Conservation (phyloP, 2,888 invertebrate genomes). For the Drosophila borborema region DNA sequence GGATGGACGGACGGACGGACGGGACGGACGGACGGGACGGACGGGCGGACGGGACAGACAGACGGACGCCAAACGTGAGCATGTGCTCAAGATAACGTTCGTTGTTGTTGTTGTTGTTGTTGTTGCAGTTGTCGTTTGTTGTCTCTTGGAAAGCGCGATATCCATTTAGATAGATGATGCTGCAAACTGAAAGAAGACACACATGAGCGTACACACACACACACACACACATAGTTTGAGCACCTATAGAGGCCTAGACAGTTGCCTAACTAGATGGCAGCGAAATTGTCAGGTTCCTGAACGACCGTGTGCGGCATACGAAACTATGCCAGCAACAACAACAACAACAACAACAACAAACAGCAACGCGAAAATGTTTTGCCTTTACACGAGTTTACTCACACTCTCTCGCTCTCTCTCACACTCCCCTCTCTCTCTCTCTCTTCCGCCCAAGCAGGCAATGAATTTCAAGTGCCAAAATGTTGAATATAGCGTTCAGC, state of each 20-base stretch:
- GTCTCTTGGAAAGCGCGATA: constrained; percentile 57
- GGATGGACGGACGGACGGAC: not conserved
- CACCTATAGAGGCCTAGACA: constrained; percentile 19
- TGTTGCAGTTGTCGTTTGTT: constrained; percentile 27
- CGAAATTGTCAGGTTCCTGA: constrained; percentile 58
- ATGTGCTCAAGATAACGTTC: constrained; percentile 57
- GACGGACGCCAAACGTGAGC: constrained; percentile 33
- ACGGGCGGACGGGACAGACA: not conserved
- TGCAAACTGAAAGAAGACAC: constrained; percentile 45
- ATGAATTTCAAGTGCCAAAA: constrained; percentile 65
- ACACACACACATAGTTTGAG: not conserved
- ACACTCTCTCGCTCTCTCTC: not conserved
- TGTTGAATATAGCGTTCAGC: constrained; percentile 11
- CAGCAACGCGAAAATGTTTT: constrained; percentile 14
- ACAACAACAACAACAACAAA: constrained; percentile 3
- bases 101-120: constrained; percentile 31
- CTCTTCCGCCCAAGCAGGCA: constrained; percentile 32
- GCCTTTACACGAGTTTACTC: not conserved
- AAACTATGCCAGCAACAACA: constrained; percentile 29
- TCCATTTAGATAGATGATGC: constrained; percentile 76
- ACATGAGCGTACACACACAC: constrained; percentile 12
- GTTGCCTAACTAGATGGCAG: constrained; percentile 31
- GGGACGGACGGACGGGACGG: not conserved
- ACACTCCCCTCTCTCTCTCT: not conserved
- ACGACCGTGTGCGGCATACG: constrained; percentile 57